These are phyloP conservation scores for Silvanus unidentatus DNA, from an alignment of 2,888 invertebrate genomes.

Conservation along the genomic window DNA sequence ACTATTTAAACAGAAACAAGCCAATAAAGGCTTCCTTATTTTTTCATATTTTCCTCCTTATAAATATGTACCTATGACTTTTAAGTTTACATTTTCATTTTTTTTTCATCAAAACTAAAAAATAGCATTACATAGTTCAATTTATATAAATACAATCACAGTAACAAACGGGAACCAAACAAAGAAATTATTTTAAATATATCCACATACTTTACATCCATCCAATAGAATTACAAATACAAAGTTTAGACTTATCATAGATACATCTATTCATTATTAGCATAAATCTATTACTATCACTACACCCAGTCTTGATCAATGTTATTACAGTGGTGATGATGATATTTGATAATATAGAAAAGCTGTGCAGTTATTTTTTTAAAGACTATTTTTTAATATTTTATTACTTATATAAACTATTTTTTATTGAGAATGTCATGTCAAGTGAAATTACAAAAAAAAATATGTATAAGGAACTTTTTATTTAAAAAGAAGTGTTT, in stretches of 20 bases:
- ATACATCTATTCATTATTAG: conserved; percentile 28
- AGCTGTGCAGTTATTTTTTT: conserved; percentile 15
- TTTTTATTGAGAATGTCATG: too few species aligned
- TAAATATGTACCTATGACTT: background rate
- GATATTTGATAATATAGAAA: conserved; percentile 10
- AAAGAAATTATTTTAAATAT: conserved; percentile 19
- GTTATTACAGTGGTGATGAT: conserved; percentile 19
- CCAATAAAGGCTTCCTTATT: conserved; percentile 8
- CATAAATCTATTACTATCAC: conserved; percentile 27
- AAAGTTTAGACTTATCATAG: conserved; percentile 26
- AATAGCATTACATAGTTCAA: conserved; percentile 33
- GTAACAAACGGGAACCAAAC: conserved; percentile 42
- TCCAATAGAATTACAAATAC: conserved; percentile 23
- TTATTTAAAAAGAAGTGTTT: too few species aligned
- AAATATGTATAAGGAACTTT: too few species aligned
- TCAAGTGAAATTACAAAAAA: too few species aligned
- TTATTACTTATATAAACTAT: too few species aligned
- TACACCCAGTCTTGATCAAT: conserved; percentile 35
- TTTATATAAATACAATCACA: conserved; percentile 45
- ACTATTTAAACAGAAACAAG: conserved; percentile 28
- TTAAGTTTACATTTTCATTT: conserved; percentile 4
- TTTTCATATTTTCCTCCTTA: conserved; percentile 1
- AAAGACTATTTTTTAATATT: background rate
- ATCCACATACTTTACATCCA: conserved; percentile 24
- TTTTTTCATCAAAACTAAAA: conserved; percentile 13